Evolutionary conservation across 2,888 invertebrate genomes (phyloP), one percentile per base, ranked within the genome.

Genomic region (Strigamia transsilvanica): DNA sequence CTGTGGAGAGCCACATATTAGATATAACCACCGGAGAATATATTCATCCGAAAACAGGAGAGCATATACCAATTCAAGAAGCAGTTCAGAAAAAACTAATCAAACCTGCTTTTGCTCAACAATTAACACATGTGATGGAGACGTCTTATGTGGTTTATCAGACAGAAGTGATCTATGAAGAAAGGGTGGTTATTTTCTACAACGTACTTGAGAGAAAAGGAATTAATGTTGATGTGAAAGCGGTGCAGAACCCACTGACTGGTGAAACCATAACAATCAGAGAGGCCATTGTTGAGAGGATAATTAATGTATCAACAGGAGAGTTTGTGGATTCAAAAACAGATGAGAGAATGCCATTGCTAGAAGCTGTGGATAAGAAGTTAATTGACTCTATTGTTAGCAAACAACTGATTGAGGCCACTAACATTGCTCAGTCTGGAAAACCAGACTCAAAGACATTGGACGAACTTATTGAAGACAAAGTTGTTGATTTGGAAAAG

Each of bases 261-360:
- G 94, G 96, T 80, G 93, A 95, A 85, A 88, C 92, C 10, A 87
- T 98, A 13, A 93, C 92, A 10, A 93, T 98, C 82, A 92, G 92
- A 83, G 93, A 96, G 88, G 98, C 98, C 0, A 90, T 98, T 42
- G 91, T 92, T 81, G 91, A 93, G 84, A 96, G 96, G 82, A 91
- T 97, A 84, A 88, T 95, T 84, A 95, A 96, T 89, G 91, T 92
- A 2, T 92, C 93, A 84, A 86, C 87, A 79, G 93, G 93, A 87
- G 92, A 93, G 18, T 81, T 66, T 73, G 73, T 81, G 3, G 66
- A 81, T 21, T 12, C 42, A 15, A 32, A 73, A 73, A 81, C 73
- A n/a, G 73, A 73, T 18, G 41, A 73, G 13, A 32, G 38, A 73
- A 18, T 81, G 10, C 7, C 81, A 87, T 88, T 95, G 84, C 89